Evolutionary conservation across 2,888 invertebrate species (phyloP).

Genomic region (Halictus quadricinctus): DNA sequence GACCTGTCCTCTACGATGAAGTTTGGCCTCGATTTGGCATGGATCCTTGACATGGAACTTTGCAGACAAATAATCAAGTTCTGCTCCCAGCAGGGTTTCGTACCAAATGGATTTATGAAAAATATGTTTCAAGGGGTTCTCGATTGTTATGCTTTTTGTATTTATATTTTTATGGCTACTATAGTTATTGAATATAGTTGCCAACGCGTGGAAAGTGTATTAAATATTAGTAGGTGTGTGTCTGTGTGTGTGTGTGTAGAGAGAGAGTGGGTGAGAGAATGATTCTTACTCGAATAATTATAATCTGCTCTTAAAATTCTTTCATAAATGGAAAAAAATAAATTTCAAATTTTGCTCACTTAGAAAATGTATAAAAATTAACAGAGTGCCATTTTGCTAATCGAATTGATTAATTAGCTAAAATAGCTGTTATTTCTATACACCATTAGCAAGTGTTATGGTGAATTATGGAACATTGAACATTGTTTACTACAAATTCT

Average conservation of each 20-base stretch:
- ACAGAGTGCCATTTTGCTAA: neutral
- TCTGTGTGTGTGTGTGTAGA: neutral
- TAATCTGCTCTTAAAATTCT: neutral
- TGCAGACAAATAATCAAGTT: no score
- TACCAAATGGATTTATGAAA: neutral
- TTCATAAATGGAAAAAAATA: neutral
- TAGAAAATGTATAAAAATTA: neutral
- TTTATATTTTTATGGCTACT: neutral
- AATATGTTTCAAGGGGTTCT: neutral
- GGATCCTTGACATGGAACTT: no score
- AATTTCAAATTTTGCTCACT: neutral
- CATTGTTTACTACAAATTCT: neutral
- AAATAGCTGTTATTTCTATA: no score
- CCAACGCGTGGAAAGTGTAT: neutral
- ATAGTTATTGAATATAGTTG: neutral
- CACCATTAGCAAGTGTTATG: no score
- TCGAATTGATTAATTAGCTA: no score
- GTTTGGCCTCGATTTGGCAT: no score
- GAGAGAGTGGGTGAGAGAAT: neutral
- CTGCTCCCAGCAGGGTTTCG: no score
- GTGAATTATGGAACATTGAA: neutral
- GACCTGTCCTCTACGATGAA: no score
- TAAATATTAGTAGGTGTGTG: neutral
- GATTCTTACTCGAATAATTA: neutral
- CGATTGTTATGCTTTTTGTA: neutral